phyloP scores from a whole-genome alignment of 2,888 invertebrate genomes.

The Cecidostiba fungosa region DNA sequence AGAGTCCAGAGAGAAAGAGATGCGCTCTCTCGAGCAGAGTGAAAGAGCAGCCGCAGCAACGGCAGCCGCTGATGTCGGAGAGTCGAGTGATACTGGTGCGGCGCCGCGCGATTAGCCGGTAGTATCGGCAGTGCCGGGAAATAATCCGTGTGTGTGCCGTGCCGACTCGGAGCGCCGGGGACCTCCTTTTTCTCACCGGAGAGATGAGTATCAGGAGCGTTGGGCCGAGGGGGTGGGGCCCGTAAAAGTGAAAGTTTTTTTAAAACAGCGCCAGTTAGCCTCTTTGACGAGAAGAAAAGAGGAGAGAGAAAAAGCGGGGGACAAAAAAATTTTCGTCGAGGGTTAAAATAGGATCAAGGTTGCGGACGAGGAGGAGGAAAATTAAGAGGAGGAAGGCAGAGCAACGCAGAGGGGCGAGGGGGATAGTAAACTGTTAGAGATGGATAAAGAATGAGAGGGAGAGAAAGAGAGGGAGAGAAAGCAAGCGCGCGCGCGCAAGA shows the following conservation, averaged over 20 bases:
- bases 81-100: conserved; percentile 43
- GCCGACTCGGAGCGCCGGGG: not conserved
- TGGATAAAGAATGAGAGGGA: conserved; percentile 2
- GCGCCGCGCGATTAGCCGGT: conserved; percentile 49
- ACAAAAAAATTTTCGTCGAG: not conserved
- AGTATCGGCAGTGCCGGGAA: not conserved
- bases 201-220: not conserved
- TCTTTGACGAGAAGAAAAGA: not conserved
- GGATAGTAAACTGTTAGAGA: not conserved
- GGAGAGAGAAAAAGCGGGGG: not conserved
- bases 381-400: not conserved
- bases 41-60: conserved; percentile 16
- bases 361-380: not conserved
- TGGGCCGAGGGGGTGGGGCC: not conserved
- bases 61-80: conserved; percentile 9
- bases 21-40: not conserved
- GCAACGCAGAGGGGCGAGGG: not conserved
- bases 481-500: conserved; percentile 12
- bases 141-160: not conserved
- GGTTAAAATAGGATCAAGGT: conserved; percentile 20
- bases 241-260: not conserved
- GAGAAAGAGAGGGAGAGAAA: conserved; percentile 5
- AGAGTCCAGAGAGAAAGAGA: not conserved
- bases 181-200: not conserved
- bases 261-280: not conserved